Evolutionary conservation across 2,113 vertebrate species (phyloP), one percentile per base, ranked within the genome.

Genomic region (Dipodomys spectabilis): DNA sequence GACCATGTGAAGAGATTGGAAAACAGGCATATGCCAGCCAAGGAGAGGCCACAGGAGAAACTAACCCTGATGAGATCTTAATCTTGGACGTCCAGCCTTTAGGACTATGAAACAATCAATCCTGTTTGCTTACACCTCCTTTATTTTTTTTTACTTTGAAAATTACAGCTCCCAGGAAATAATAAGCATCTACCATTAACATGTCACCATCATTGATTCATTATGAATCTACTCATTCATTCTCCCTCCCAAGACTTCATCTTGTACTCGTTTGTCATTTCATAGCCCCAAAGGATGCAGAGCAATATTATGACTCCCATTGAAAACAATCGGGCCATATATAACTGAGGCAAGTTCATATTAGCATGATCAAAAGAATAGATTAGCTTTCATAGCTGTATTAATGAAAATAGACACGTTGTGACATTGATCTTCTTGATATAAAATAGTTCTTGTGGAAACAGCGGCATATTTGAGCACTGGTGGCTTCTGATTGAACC

Each of bases 121-220:
- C 28, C 3, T 73, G 2, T 49, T n/a, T 45, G 30, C 7, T 2
- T 62, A 62, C 60, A 62, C 44, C 22, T 28, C 2, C 23, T 60
- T 22, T 7, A 39, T 39, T 39, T 39, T 39, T 39, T 39, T 39
- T 39, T 39, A 20, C 32, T 28, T 35, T 19, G 15, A 11, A 49
- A 9, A 49, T 28, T 53, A 13, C 18, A 18, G n/a, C 2, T 30
- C 6, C 60, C 60, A 27, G 57, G 25, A 32, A 72, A 22, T 25
- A 4, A 44, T 0, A 23, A 39, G 9, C 45, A 44, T 25, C 10
- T 5, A 12, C 23, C 5, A 30, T 69, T 0, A 23, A 7, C 4
- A 7, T 0, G 27, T 15, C 20, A 23, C 5, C 35, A 3, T 39
- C 62, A 20, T 49, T 30, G 22, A 18, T 86, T 49, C 57, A 49